A percentile compares a stretch with the other conserved stretches of the same genome.
Evolutionary conservation across 1,140 invertebrate genomes (phyloP).

Genomic region (Lasioglossum baleicum): DNA sequence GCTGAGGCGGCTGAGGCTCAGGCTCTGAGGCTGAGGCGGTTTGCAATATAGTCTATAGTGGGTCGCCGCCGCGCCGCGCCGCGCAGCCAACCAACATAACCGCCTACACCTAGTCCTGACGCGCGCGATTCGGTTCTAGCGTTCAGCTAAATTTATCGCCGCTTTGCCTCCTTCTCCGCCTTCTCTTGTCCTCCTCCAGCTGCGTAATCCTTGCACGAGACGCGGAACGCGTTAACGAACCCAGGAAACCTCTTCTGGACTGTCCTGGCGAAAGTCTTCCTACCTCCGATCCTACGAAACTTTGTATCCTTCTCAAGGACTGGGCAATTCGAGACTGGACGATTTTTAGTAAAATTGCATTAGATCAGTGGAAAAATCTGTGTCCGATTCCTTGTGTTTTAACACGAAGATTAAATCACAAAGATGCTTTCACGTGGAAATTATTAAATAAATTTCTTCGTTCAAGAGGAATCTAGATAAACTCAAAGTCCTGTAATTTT

Average conservation of each 20-base stretch:
- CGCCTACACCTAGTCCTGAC: conserved; percentile 60
- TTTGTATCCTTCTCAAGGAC: too few species aligned
- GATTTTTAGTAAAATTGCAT: too few species aligned
- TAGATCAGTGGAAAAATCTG: too few species aligned
- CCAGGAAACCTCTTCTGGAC: conserved; percentile 13
- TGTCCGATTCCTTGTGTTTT: too few species aligned
- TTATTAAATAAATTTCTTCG: too few species aligned
- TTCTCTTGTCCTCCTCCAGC: conserved; percentile 29
- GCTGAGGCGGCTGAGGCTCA: conserved; percentile 15
- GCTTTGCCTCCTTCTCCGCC: conserved; percentile 50
- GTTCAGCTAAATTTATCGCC: conserved; percentile 64
- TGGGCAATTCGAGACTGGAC: too few species aligned
- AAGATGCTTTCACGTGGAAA: too few species aligned
- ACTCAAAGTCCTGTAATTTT: too few species aligned
- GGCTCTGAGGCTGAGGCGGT: conserved; percentile 11
- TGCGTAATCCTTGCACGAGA: conserved; percentile 31
- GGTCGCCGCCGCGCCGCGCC: conserved; percentile 44
- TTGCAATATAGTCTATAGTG: conserved; percentile 50
- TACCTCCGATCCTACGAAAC: too few species aligned
- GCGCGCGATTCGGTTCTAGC: conserved; percentile 60
- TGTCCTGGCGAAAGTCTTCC: conserved; percentile 7
- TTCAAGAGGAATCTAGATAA: too few species aligned
- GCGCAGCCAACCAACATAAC: conserved; percentile 49
- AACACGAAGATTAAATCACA: too few species aligned
- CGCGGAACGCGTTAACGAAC: conserved; percentile 39